Evolutionary conservation across 1,140 invertebrate species (phyloP).

Genomic region (Episyrphus balteatus): DNA sequence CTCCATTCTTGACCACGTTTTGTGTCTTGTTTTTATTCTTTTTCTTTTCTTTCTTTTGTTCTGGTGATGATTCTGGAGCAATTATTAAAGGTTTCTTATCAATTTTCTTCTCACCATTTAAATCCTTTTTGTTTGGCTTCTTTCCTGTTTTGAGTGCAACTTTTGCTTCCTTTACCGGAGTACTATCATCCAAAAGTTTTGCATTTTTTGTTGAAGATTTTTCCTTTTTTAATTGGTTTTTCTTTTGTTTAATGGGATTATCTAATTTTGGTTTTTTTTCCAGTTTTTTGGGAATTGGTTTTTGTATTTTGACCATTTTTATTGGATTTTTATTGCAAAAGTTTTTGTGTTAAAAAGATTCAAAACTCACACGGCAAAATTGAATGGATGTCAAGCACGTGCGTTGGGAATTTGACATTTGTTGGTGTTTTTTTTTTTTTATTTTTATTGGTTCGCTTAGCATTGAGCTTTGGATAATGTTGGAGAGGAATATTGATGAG

Average conservation of each 20-base stretch:
- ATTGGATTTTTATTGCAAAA: too few relatives aligned
- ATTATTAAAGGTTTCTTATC: too few relatives aligned
- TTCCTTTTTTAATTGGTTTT: neutral
- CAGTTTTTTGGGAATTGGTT: constrained; percentile 5
- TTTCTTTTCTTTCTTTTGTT: neutral
- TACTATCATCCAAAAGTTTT: neutral
- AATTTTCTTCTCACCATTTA: too few relatives aligned
- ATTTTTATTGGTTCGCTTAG: too few relatives aligned
- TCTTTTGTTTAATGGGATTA: constrained; percentile 1
- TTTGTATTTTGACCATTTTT: constrained; percentile 11
- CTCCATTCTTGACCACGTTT: neutral
- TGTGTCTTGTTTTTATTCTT: neutral
- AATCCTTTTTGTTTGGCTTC: neutral
- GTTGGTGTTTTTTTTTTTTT: too few relatives aligned
- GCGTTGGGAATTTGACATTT: too few relatives aligned
- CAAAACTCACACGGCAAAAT: too few relatives aligned
- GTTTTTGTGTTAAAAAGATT: too few relatives aligned
- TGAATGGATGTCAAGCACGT: too few relatives aligned
- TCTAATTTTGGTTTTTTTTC: neutral
- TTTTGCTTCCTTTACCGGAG: neutral
- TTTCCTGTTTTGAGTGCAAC: neutral
- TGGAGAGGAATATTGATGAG: too few relatives aligned
- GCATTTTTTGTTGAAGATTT: neutral
- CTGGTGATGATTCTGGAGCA: too few relatives aligned
- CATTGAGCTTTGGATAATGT: too few relatives aligned